Evolutionary conservation across 2,888 invertebrate species (phyloP).

Genomic region (Ennomos quercinarius): DNA sequence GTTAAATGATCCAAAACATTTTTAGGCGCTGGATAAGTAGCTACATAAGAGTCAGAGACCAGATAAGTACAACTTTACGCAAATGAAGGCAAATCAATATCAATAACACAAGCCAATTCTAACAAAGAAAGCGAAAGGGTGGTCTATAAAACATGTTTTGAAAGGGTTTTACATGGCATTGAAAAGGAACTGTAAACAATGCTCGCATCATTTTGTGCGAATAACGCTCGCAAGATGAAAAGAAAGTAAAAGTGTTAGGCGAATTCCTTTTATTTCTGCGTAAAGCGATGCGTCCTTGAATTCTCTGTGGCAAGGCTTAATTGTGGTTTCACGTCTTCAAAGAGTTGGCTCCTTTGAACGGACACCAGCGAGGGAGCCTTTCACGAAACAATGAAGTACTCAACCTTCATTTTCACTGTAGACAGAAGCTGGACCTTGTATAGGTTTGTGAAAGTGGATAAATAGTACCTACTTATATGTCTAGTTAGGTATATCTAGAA

Average conservation of each 20-base stretch:
- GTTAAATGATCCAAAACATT: too few species aligned
- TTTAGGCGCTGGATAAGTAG: too few species aligned
- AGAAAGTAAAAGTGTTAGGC: slow-evolving; percentile 74
- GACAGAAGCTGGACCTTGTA: slow-evolving; percentile 47
- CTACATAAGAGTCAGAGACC: too few species aligned
- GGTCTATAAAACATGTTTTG: slow-evolving; percentile 38
- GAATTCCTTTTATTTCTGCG: slow-evolving; percentile 70
- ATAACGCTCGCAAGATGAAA: slow-evolving; percentile 64
- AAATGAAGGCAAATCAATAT: not conserved
- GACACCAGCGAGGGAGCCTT: slow-evolving; percentile 50
- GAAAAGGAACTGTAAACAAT: slow-evolving; percentile 63
- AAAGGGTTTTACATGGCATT: slow-evolving; percentile 60
- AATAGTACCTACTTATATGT: not conserved
- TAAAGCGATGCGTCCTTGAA: slow-evolving; percentile 77
- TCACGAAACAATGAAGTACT: slow-evolving; percentile 69
- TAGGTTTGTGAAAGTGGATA: slow-evolving; percentile 24
- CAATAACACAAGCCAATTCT: slow-evolving; percentile 21
- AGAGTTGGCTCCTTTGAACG: slow-evolving; percentile 78
- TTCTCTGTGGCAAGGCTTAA: slow-evolving; percentile 78
- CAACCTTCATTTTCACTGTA: slow-evolving; percentile 65
- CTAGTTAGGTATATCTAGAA: too few species aligned
- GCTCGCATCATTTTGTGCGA: slow-evolving; percentile 55
- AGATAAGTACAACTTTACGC: too few species aligned
- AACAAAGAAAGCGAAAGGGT: slow-evolving; percentile 42
- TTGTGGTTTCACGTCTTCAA: slow-evolving; percentile 81